phyloP scores from a whole-genome alignment of 2,888 invertebrate species.

The Meteorus colon region DNA sequence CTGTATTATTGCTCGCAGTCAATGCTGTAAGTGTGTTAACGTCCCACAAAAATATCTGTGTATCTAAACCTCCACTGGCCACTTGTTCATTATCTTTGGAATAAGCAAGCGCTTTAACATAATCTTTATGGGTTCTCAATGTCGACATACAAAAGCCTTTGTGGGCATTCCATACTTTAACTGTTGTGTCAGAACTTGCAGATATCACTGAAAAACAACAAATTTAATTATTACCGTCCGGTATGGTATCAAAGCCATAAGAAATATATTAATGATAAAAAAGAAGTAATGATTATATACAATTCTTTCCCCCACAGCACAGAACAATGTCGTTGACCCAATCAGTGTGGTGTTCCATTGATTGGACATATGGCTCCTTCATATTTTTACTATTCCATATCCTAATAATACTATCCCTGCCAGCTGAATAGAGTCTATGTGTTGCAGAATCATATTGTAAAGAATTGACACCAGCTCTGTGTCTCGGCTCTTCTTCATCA shows the following conservation, averaged over 20 bases:
- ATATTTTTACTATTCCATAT: slow-evolving; percentile 83
- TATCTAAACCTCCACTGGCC: slow-evolving; percentile 97
- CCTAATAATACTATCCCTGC: slow-evolving; percentile 96
- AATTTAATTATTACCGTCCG: not conserved
- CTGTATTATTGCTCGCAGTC: slow-evolving; percentile 98
- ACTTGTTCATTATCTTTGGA: slow-evolving; percentile 97
- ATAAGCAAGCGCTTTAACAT: slow-evolving; percentile 97
- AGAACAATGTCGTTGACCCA: slow-evolving; percentile 99
- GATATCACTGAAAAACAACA: slow-evolving; percentile 86
- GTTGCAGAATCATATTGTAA: slow-evolving; percentile 92
- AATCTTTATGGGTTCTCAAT: slow-evolving; percentile 97
- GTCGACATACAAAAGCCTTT: slow-evolving; percentile 99
- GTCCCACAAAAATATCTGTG: slow-evolving; percentile 98
- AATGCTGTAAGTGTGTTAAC: slow-evolving; percentile 97
- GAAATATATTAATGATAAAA: not conserved
- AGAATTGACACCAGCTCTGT: slow-evolving; percentile 96
- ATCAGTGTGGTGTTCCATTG: slow-evolving; percentile 99
- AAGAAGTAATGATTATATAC: slow-evolving; percentile 73
- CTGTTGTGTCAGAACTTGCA: slow-evolving; percentile 99
- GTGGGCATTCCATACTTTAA: slow-evolving; percentile 99
- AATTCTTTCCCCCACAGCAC: slow-evolving; percentile 96
- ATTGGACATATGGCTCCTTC: slow-evolving; percentile 89
- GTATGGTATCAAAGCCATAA: not conserved
- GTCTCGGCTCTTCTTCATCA: slow-evolving; percentile 94
- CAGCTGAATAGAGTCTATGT: slow-evolving; percentile 95